Conservation (phyloP, 2,797 vertebrate genomes). For the Propithecus deckenii region DNA sequence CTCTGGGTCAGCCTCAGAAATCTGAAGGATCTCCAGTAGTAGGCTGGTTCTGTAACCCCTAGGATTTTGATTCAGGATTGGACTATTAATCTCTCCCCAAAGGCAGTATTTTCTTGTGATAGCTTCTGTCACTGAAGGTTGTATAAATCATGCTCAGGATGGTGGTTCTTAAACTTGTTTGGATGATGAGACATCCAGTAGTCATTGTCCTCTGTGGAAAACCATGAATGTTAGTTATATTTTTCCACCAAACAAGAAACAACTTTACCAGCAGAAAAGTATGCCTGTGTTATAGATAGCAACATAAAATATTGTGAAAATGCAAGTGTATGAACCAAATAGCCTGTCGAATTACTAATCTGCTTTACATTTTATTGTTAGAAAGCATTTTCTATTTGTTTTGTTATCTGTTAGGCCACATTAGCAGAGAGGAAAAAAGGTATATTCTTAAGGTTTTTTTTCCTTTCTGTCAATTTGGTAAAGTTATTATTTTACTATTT, state of each 20-base stretch:
- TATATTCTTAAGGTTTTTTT: neutral
- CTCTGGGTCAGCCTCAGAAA: neutral
- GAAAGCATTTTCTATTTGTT: conserved; percentile 18
- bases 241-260: neutral
- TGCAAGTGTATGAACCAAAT: neutral
- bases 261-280: neutral
- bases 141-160: neutral
- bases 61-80: neutral
- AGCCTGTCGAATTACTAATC: neutral
- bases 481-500: neutral
- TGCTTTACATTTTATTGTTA: neutral
- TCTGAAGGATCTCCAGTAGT: neutral
- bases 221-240: neutral
- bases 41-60: neutral
- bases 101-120: neutral
- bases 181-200: neutral
- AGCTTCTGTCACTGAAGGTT: neutral
- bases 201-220: neutral
- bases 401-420: neutral
- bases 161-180: neutral
- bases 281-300: neutral
- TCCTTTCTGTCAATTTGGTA: neutral
- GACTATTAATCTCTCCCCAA: neutral
- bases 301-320: neutral
- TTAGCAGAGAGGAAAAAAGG: neutral